Base-by-base conservation (phyloP, 2,797 vertebrate species). In the Mormyrops attenuatus region DNA sequence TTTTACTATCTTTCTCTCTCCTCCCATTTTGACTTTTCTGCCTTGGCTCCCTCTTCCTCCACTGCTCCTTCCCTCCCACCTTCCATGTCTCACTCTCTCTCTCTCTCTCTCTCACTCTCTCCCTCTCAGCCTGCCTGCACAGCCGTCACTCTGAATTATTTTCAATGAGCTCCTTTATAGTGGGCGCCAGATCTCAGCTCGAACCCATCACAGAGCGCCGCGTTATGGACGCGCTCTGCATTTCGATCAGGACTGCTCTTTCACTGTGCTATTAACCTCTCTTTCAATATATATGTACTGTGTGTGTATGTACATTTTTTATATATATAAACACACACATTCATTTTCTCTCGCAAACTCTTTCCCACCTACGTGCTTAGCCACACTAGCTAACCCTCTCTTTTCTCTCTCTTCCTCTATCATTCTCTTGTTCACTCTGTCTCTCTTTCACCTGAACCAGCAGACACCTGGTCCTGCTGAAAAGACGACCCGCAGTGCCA, bases 61-160 rank as follows among this genome's bases (percentile, higher is more conserved):
- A 89, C 90, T 90, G 90, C 90, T 89, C 92, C 88, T 84, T 92
- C 0, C 92, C 91, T 92, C 91, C 92, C 92, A 91, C 91, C 90
- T 88, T 77, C 92, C 91, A 91, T 84, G 52, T 90, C 91, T 52
- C 69, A 80, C 84, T 90, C 89, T 63, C 77, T 90, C 34, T 85
- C 84, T 53, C 66, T 93, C 92, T 91, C 91, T 91, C 91, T 92
- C 92, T 91, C 92, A 90, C 89, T 73, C 92, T 63, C 77, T 90
- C 34, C 69, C 88, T 55, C 82, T 94, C 94, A 95, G 94, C 93
- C 93, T 95, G 94, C 95, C 94, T 95, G 93, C 91, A 95, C 96
- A 96, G 96, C 96, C 96, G 97, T 97, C 97, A 97, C 96, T 97
- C 97, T 97, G 97, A 97, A 97, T 98, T 97, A 97, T 97, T 97